These are phyloP conservation scores for Cephus runcator DNA, from an alignment of 2,888 invertebrate species.

Conservation along the genomic window DNA sequence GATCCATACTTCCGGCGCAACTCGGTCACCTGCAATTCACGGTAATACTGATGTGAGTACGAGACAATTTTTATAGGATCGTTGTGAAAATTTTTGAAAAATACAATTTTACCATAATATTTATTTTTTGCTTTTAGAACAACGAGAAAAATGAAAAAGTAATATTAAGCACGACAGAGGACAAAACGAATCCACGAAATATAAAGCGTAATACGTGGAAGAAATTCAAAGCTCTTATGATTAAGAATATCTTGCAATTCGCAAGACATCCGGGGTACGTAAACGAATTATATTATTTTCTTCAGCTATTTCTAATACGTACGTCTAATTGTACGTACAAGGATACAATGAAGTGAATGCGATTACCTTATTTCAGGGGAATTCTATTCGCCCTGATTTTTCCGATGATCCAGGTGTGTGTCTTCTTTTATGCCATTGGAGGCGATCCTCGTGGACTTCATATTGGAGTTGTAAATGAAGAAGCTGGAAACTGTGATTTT, in stretches of 20 bases:
- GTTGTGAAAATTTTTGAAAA: neutral
- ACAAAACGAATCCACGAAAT: neutral
- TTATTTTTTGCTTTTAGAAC: constrained; percentile 59
- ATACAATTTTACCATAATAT: constrained; percentile 34
- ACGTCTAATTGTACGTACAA: neutral
- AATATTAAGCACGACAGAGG: constrained; percentile 18
- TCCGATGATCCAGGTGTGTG: constrained; percentile 81
- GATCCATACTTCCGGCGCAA: constrained; percentile 16
- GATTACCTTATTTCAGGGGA: constrained; percentile 71
- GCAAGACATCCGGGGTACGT: constrained; percentile 78
- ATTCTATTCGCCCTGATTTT: constrained; percentile 84
- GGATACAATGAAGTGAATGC: neutral
- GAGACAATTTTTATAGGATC: constrained; percentile 4
- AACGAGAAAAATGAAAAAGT: constrained; percentile 35
- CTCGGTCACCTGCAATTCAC: constrained; percentile 12
- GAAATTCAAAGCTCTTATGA: constrained; percentile 73
- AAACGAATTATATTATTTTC: neutral
- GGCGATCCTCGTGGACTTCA: constrained; percentile 78
- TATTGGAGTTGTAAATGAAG: constrained; percentile 84
- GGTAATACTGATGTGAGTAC: constrained; percentile 11
- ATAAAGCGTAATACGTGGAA: constrained; percentile 4
- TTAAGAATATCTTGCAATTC: constrained; percentile 78
- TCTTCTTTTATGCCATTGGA: constrained; percentile 85
- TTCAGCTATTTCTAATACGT: neutral
- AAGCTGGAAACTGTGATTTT: constrained; percentile 68